Conservation (phyloP, 1,140 invertebrate genomes). For the Hermatobates lingyangjiaoensis region DNA sequence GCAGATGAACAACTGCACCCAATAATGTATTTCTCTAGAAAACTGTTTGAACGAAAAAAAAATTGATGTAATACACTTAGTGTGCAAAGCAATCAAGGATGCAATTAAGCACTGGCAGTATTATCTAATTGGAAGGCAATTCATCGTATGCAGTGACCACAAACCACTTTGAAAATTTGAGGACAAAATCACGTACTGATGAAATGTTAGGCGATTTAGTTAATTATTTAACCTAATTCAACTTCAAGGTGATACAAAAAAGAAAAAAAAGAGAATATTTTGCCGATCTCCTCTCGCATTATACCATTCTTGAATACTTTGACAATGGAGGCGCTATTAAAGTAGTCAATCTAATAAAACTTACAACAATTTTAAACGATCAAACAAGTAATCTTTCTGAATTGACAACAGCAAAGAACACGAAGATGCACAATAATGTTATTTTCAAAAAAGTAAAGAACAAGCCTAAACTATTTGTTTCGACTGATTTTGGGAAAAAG, state of each 20-base stretch:
- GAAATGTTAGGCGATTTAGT: constrained; percentile 11
- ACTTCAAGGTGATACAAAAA: constrained; percentile 10
- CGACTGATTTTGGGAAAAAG: neutral
- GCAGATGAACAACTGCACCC: constrained; percentile 8
- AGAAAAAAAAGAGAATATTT: constrained; percentile 9
- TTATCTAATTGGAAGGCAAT: constrained; percentile 12
- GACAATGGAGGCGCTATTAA: constrained; percentile 5
- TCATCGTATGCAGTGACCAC: constrained; percentile 12
- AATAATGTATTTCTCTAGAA: constrained; percentile 9
- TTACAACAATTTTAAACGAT: neutral
- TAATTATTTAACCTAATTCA: constrained; percentile 11
- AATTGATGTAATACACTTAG: constrained; percentile 19
- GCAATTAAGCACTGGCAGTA: constrained; percentile 16
- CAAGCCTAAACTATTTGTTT: neutral
- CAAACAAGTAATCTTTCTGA: neutral
- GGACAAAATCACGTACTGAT: constrained; percentile 11
- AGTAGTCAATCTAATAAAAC: constrained; percentile 3
- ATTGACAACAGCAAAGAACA: neutral
- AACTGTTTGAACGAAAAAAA: constrained; percentile 1
- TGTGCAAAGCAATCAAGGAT: constrained; percentile 15
- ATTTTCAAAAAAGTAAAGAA: neutral
- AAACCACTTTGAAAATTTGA: constrained; percentile 14
- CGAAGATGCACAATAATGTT: neutral
- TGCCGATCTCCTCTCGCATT: constrained; percentile 4
- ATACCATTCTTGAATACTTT: constrained; percentile 5